A percentile compares a stretch with the other conserved stretches of the same genome.
Evolutionary conservation across 2,888 invertebrate genomes (phyloP).

Genomic region (Seladonia tumulorum): DNA sequence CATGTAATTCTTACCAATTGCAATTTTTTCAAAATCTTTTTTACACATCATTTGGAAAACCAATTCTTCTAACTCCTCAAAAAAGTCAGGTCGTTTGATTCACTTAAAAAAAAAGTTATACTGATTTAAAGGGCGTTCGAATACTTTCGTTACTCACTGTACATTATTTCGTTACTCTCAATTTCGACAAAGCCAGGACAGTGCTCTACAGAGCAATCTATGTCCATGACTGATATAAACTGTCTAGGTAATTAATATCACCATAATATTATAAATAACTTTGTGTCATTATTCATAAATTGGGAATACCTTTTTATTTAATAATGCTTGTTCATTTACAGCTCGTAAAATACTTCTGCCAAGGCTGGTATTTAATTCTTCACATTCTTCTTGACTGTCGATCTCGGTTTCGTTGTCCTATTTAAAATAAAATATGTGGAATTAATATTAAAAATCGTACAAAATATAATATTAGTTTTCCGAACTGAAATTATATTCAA

Average conservation of each 20-base stretch:
- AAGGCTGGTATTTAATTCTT: conserved; percentile 80
- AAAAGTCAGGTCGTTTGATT: no score
- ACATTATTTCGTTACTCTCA: not conserved
- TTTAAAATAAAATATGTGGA: conserved; percentile 17
- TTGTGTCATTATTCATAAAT: no score
- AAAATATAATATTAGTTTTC: not conserved
- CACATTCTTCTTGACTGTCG: conserved; percentile 74
- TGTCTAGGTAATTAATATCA: not conserved
- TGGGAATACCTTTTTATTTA: conserved; percentile 78
- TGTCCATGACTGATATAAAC: not conserved
- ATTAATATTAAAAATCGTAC: conserved; percentile 10
- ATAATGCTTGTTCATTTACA: conserved; percentile 76
- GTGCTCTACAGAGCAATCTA: not conserved
- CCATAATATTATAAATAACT: not conserved
- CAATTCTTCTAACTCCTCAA: no score
- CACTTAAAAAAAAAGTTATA: no score
- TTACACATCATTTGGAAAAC: no score
- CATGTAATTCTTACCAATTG: no score
- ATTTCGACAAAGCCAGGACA: not conserved
- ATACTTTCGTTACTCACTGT: no score
- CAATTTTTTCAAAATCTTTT: no score
- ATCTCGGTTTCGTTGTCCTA: conserved; percentile 65
- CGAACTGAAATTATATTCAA: conserved; percentile 3
- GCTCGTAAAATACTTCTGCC: conserved; percentile 80
- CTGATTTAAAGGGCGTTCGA: no score